Conservation (phyloP, 2,113 vertebrate genomes). For the Cettia cetti region DNA sequence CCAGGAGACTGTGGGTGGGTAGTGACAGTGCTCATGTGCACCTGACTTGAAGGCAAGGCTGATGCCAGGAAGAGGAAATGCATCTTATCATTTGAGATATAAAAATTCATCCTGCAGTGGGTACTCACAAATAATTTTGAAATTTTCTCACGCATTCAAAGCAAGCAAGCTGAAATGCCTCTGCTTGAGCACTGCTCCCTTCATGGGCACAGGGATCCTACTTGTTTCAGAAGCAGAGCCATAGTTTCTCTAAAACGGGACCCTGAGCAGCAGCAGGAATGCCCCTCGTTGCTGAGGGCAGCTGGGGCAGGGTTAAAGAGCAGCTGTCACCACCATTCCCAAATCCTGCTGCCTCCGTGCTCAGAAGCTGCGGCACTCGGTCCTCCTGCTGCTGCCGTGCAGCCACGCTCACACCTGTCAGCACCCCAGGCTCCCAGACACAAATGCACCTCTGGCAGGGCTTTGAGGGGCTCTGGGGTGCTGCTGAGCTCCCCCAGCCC, state of each 20-base stretch:
- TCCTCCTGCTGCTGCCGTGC: neutral
- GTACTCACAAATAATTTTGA: neutral
- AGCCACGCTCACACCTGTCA: neutral
- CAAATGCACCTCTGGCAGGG: neutral
- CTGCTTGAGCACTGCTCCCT: neutral
- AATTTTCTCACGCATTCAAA: neutral
- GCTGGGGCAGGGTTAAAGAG: neutral
- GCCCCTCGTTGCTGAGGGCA: neutral
- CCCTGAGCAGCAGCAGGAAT: neutral
- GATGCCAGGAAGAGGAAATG: neutral
- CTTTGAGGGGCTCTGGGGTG: neutral
- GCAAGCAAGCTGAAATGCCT: neutral
- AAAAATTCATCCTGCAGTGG: neutral
- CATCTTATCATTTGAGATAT: neutral
- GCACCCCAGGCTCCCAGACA: neutral
- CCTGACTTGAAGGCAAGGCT: accelerated
- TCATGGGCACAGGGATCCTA: neutral
- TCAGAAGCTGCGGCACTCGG: accelerated
- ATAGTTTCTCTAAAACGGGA: neutral
- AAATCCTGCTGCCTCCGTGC: neutral
- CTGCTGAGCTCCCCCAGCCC: neutral
- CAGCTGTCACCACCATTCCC: neutral
- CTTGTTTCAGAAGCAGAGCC: neutral
- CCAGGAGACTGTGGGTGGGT: accelerated
- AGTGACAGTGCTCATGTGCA: accelerated